Evolutionary conservation across 30 jellyfish, hydroid and myxozoan genomes (phyloP), one percentile per base, ranked within the genome.

Genomic region (Hydractinia echinata): DNA sequence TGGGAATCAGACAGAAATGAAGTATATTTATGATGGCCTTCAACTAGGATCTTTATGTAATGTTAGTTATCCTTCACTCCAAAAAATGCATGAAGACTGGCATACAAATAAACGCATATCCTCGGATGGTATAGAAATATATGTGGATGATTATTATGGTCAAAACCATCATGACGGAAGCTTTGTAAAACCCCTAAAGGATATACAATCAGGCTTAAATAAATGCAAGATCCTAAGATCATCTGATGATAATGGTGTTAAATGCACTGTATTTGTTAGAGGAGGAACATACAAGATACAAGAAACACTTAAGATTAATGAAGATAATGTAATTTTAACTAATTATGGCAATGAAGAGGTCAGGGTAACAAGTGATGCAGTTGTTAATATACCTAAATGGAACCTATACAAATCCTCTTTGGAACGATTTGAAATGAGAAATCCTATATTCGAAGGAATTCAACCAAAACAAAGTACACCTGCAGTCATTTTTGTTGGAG

Each of bases 371-470:
- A 91, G 95, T 15, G 96, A 92, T 20, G 51, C 21, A 44, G 66
- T 52, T 54, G 79, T 93, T 4, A 72, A 79, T 7, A 13, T 64
- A 6, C 82, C 95, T 60, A 66, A 81, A 6, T 94, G 99, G 99
- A 70, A 78, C 8, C 53, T 82, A 70, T 86, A 39, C 67, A 44
- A 84, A 53, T 60, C 81, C 21, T 79, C 83, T 14, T 53, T 86
- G 8, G 97, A 93, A 19, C 52, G 48, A 13, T 85, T 68, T 68
- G 81, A 74, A 0, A 88, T 76, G 13, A 67, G 9, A 18, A 93
- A 85, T 76, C 88, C 89, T 51, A 80, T 93, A 14, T 93, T 93
- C 77, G 99, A 93, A 77, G 95, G 91, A 4, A 73, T 87, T 56
- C 20, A 70, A 14, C 99, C 99, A 71, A 76, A 70, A 11, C 83